phyloP scores from a whole-genome alignment of 2,113 vertebrate species.

The Speoplatyrhinus poulsoni region DNA sequence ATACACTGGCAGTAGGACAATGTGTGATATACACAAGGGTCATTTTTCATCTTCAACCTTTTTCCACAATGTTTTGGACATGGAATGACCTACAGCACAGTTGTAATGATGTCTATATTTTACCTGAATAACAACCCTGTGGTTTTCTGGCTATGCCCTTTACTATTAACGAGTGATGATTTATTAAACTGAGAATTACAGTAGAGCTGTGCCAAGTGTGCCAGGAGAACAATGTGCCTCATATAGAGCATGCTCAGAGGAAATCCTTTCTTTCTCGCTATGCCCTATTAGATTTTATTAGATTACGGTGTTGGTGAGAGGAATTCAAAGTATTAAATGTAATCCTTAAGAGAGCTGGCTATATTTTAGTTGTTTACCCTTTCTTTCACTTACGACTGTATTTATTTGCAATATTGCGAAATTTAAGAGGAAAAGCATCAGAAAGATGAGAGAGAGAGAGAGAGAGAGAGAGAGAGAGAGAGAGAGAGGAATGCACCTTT shows the following conservation, averaged over 20 bases:
- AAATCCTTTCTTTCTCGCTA: slow-evolving; percentile 55
- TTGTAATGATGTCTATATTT: too few relatives aligned
- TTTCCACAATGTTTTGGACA: too few relatives aligned
- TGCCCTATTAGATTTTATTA: neutral
- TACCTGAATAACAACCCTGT: too few relatives aligned
- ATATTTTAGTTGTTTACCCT: neutral
- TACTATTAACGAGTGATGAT: slow-evolving; percentile 13
- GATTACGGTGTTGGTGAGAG: neutral
- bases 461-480: too few relatives aligned
- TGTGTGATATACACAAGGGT: too few relatives aligned
- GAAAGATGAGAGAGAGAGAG: too few relatives aligned
- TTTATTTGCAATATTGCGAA: neutral
- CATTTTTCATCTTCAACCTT: too few relatives aligned
- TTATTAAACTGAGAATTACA: slow-evolving; percentile 11
- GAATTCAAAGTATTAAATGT: neutral
- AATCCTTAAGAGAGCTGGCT: neutral
- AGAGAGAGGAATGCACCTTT: too few relatives aligned
- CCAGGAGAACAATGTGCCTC: slow-evolving; percentile 29
- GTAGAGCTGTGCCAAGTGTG: slow-evolving; percentile 38
- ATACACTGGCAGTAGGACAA: too few relatives aligned
- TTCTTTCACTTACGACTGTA: neutral
- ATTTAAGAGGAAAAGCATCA: too few relatives aligned
- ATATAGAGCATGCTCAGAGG: slow-evolving; percentile 35
- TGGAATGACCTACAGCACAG: too few relatives aligned
- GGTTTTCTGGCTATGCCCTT: slow-evolving; percentile 20